Conservation (phyloP, 2,113 vertebrate genomes). For the Grammomys dolichurus region DNA sequence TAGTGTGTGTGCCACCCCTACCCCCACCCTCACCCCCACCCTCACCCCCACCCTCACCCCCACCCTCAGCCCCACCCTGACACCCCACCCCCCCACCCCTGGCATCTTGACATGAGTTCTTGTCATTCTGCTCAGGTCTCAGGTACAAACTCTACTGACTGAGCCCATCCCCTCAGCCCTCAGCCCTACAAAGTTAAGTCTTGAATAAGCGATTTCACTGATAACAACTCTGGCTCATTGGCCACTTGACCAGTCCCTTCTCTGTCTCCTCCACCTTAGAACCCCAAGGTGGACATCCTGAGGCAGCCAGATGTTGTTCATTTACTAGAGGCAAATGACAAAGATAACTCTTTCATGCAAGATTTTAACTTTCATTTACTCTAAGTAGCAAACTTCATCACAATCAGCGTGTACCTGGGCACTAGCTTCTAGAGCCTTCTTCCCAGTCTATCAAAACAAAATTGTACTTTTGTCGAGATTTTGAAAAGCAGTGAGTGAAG, state of each 20-base stretch:
- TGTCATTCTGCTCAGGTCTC: neutral
- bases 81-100: no score
- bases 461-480: neutral
- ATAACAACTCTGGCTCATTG: neutral
- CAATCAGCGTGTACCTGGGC: neutral
- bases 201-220: neutral
- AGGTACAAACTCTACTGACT: no score
- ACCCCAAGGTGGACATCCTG: neutral
- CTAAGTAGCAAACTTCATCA: neutral
- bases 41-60: neutral
- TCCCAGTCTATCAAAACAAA: neutral
- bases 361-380: conserved; percentile 10
- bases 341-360: neutral
- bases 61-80: neutral
- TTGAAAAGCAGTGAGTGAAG: neutral
- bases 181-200: neutral
- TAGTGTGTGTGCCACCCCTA: neutral
- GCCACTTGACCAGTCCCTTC: neutral
- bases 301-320: neutral
- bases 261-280: neutral
- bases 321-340: neutral
- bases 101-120: neutral
- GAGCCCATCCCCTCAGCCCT: neutral
- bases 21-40: neutral
- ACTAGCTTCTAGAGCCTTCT: conserved; percentile 23